Evolutionary conservation across 2,797 vertebrate species (phyloP), one percentile per base, ranked within the genome.

Genomic region (Pseudotriccus pelzelni): DNA sequence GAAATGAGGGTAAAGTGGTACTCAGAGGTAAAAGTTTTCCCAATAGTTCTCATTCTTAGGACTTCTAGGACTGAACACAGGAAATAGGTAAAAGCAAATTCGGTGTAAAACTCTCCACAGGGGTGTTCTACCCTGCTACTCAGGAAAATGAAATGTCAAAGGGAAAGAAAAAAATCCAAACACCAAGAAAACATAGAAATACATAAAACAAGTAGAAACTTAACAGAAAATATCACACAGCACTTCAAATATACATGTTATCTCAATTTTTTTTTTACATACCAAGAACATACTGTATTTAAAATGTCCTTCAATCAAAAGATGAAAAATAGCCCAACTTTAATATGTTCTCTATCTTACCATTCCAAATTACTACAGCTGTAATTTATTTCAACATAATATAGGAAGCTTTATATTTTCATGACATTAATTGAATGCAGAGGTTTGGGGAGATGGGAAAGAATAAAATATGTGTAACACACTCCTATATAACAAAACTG

Each of bases 181-280:
- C 8, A 0, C 13, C 20, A 23, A 47, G 55, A 55, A 53, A 3
- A 52, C 50, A 52, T 15, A 0, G 5, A 56, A 68, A 6, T 21
- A 60, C 34, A 81, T 19, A 52, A 50, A 90, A 58, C 12, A 69
- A 66, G 49, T 4, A n/a, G 44, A 77, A 77, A 25, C 2, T 46
- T 13, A 74, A 56, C 6, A 32, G 22, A 74, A 90, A 22, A 81
- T 28, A 7, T 32, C 44, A 49, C 7, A 36, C 14, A 70, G 10
- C 9, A 52, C 63, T 84, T 88, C 3, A 28, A 70, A 11, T 3
- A 20, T 21, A 23, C 2, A 21, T 30, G 9, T 52, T 52, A 30
- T 27, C 27, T 11, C 27, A 37, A 34, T 43, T 10, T 36, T 79
- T 36, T 79, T 52, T 60, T 60, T 30, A 68, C 12, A 21, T 22